Percentiles rank a stretch among this genome's conserved stretches.
Evolutionary conservation across 2,888 invertebrate species (phyloP).

Genomic region (Dasysyrphus albostriatus): DNA sequence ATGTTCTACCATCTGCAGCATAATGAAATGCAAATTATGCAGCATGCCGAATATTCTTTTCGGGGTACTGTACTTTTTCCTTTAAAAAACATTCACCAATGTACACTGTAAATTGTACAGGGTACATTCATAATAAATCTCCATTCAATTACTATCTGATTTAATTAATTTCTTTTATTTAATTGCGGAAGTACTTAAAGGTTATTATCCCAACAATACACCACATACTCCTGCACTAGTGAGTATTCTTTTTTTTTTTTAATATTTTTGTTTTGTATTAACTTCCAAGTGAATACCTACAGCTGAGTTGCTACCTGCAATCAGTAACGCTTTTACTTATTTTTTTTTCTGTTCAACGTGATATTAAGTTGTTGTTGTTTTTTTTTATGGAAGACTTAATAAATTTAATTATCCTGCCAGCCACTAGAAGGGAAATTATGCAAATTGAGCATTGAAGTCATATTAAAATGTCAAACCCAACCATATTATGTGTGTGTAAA

Average conservation of each 20-base stretch:
- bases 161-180: slow-evolving; percentile 64
- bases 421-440: slow-evolving; percentile 52
- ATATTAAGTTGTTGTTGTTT: slow-evolving; percentile 27
- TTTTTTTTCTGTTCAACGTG: slow-evolving; percentile 25
- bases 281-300: not conserved
- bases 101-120: too few relatives aligned
- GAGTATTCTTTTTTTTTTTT: slow-evolving; percentile 9
- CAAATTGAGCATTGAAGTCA: slow-evolving; percentile 63
- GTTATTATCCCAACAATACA: slow-evolving; percentile 38
- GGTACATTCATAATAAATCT: slow-evolving; percentile 18
- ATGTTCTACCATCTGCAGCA: too few relatives aligned
- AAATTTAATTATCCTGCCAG: slow-evolving; percentile 62
- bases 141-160: slow-evolving; percentile 44
- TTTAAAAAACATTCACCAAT: not conserved
- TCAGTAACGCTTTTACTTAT: not conserved
- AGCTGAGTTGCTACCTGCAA: slow-evolving; percentile 11
- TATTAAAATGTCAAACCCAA: slow-evolving; percentile 68
- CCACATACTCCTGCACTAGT: not conserved
- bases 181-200: slow-evolving; percentile 55
- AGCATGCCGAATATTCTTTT: not conserved
- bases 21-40: too few relatives aligned
- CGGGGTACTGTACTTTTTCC: not conserved
- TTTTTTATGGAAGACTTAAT: slow-evolving; percentile 60
- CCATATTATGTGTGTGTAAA: slow-evolving; percentile 10
- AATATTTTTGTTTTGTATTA: too few relatives aligned